Conservation (phyloP, 2,888 invertebrate species). For the Colostygia pectinataria region DNA sequence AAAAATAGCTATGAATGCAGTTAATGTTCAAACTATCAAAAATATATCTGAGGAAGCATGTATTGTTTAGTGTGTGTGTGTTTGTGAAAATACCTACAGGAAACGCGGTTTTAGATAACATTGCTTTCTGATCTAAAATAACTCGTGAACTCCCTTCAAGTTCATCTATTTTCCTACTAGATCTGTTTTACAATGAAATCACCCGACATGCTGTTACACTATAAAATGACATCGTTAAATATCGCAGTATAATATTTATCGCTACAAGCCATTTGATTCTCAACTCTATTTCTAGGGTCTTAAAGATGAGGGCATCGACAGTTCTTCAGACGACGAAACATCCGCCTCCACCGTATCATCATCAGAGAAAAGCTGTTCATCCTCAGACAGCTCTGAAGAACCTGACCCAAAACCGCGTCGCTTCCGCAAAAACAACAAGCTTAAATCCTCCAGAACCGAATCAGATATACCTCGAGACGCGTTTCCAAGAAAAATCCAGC, state of each 20-base stretch:
- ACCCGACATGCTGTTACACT: too few species aligned
- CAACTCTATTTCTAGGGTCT: conserved; percentile 62
- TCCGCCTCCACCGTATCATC: conserved; percentile 73
- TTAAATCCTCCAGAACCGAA: conserved; percentile 73
- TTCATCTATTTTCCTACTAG: conserved; percentile 12
- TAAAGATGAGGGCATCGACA: conserved; percentile 80
- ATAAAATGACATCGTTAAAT: too few species aligned
- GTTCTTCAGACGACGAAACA: conserved; percentile 78
- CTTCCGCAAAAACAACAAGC: conserved; percentile 71
- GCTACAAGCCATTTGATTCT: conserved; percentile 5
- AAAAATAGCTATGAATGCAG: too few species aligned
- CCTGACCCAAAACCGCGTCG: conserved; percentile 64
- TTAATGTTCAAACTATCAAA: too few species aligned
- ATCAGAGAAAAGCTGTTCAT: conserved; percentile 76
- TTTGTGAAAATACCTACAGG: too few species aligned
- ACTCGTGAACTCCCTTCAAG: conserved; percentile 6
- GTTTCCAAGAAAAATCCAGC: conserved; percentile 47
- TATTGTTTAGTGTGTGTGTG: too few species aligned
- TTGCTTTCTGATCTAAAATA: conserved; percentile 14
- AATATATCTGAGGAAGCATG: too few species aligned
- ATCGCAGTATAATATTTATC: too few species aligned
- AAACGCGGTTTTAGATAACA: too few species aligned
- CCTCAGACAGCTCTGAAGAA: conserved; percentile 74
- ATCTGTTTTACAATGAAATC: not conserved
- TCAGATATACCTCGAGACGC: conserved; percentile 66